Base-by-base conservation (phyloP, 2,888 invertebrate species). In the Alloscopus bannaensis region DNA sequence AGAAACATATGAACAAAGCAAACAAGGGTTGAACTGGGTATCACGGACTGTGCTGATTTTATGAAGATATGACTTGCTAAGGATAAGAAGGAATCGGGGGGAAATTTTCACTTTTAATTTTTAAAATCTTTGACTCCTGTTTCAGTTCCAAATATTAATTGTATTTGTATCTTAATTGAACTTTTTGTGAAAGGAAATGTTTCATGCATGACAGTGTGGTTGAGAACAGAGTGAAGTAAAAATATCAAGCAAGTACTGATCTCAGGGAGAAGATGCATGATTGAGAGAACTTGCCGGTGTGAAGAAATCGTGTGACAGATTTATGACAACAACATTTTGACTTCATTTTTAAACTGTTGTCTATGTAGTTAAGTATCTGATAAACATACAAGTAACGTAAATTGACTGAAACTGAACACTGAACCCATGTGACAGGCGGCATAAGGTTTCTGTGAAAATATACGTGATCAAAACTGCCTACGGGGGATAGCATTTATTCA, bases 181-280 rank as follows among this genome's bases (percentile, higher is more conserved):
- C 45, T 76, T 70, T 64, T 77, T 77, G 77, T 78, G 77, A 70
- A 76, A 68, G 50, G 77, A 71, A n/a, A 65, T 70, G 77, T 77
- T 64, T 78, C 77, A 78, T 78, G 77, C 77, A 78, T 78, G 77
- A 65, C 47, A 57, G 55, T 75, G 62, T 78, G 77, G 77, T 78
- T 78, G 77, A 78, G 64, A 71, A 78, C 77, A 78, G 70, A 76
- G 69, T 65, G 77, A 65, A 77, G 62, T 65, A 70, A 78, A 70
- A 57, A 77, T 78, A 78, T 78, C 78, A 78, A 78, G 78, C 69
- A 78, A 78, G 78, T 78, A 78, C 71, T 78, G 78, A 78, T 78
- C 78, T 78, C 78, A 78, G 78, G 71, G 78, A 77, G 68, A 78
- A 78, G 78, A 78, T 78, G 78, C 78, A 78, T 78, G 78, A 71